Percentiles rank a stretch among this genome's conserved stretches.
Conservation (phyloP, 2,797 vertebrate species). For the Phrynocephalus forsythii region DNA sequence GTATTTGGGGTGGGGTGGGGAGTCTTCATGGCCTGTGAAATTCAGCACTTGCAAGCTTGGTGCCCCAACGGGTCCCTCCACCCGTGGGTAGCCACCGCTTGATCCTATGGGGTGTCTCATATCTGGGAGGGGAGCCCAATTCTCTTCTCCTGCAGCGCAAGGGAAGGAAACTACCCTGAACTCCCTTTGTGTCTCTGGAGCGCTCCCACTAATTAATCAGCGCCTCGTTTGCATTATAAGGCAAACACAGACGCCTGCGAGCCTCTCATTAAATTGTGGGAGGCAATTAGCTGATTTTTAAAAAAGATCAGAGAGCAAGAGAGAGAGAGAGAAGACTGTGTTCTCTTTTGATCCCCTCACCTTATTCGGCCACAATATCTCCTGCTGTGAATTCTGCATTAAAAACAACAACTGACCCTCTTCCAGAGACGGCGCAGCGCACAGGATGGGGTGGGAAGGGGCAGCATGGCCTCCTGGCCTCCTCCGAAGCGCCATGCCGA, state of each 20-base stretch:
- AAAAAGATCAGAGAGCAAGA: neutral
- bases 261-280: conserved; percentile 27
- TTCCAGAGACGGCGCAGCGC: neutral
- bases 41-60: no score
- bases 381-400: conserved; percentile 20
- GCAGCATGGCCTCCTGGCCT: neutral
- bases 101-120: neutral
- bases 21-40: no score
- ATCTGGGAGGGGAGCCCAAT: no score
- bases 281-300: conserved; percentile 26
- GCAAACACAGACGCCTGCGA: conserved; percentile 15
- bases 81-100: neutral
- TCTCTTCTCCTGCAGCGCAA: no score
- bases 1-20: no score
- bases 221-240: conserved; percentile 14
- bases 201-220: neutral
- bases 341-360: neutral
- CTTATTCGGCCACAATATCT: conserved; percentile 5
- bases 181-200: neutral
- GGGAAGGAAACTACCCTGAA: neutral
- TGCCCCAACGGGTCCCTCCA: no score
- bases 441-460: no score
- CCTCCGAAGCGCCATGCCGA: neutral
- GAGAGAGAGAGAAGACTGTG: neutral
- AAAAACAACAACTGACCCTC: neutral